phyloP scores from a whole-genome alignment of 2,888 invertebrate species.

The Rhagonycha fulva region DNA sequence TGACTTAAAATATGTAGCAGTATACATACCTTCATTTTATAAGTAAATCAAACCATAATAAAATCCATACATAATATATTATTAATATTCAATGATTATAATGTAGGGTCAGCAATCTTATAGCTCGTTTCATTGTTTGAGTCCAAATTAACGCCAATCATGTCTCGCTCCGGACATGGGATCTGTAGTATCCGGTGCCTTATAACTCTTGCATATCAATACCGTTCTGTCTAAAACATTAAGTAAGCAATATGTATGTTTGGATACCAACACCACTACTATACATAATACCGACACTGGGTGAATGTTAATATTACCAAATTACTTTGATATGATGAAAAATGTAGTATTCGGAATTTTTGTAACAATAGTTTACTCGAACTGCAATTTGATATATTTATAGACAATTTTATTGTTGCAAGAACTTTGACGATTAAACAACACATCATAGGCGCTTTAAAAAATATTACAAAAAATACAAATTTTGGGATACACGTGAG shows the following conservation, averaged over 20 bases:
- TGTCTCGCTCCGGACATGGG: constrained; percentile 31
- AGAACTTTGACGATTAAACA: not conserved
- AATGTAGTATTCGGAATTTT: not conserved
- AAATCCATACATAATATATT: not conserved
- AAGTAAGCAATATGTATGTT: not conserved
- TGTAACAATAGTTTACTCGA: not conserved
- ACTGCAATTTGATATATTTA: not conserved
- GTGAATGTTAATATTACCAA: not conserved
- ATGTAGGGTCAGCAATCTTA: constrained; percentile 8
- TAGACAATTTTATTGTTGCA: not conserved
- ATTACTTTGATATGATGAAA: not conserved
- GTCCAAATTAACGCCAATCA: constrained; percentile 27
- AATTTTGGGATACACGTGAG: no score
- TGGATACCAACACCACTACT: not conserved
- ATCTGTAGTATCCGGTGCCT: constrained; percentile 39
- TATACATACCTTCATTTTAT: not conserved
- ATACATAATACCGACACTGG: not conserved
- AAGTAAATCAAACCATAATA: not conserved
- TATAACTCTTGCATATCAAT: constrained; percentile 46
- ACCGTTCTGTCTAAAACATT: constrained; percentile 32
- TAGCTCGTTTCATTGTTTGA: constrained; percentile 29
- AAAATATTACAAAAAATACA: no score
- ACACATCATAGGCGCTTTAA: not conserved
- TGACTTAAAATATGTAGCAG: not conserved
- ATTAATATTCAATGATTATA: constrained; percentile 5